phyloP scores from a whole-genome alignment of 2,113 vertebrate genomes.

The Rhabdomys dilectus region DNA sequence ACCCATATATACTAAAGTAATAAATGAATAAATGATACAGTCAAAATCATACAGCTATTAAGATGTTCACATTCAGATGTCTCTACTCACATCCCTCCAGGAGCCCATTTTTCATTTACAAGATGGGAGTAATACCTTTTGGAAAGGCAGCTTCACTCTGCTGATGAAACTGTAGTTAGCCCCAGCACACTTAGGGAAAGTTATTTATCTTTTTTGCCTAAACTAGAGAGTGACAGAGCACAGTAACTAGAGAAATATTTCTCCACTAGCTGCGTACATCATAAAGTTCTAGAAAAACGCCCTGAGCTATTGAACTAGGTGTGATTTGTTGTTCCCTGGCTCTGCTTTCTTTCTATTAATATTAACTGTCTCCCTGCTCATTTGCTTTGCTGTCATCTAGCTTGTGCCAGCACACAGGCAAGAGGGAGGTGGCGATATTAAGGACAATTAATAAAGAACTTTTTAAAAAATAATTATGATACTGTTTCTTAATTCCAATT shows the following conservation, averaged over 20 bases:
- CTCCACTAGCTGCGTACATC: not conserved
- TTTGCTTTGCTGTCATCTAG: not conserved
- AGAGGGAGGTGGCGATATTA: not conserved
- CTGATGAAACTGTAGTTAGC: not conserved
- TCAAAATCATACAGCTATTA: not conserved
- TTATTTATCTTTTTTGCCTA: not conserved
- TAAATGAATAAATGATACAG: not conserved
- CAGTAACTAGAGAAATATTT: constrained; percentile 30
- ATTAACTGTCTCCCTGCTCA: not conserved
- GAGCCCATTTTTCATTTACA: not conserved
- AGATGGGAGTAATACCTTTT: not conserved
- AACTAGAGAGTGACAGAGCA: not conserved
- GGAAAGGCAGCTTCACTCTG: not conserved
- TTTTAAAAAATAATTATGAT: not conserved
- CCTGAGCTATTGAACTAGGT: not conserved
- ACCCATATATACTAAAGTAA: not conserved
- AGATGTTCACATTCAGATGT: not conserved
- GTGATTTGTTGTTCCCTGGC: constrained; percentile 1
- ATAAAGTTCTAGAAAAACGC: not conserved
- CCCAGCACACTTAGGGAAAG: not conserved
- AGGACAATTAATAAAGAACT: not conserved
- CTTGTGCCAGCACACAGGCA: not conserved
- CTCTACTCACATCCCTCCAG: not conserved
- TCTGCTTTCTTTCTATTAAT: not conserved
- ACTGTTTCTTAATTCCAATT: constrained; percentile 3